Evolutionary conservation across 2,113 vertebrate species (phyloP), one percentile per base, ranked within the genome.

Genomic region (Corvus moneduloides): DNA sequence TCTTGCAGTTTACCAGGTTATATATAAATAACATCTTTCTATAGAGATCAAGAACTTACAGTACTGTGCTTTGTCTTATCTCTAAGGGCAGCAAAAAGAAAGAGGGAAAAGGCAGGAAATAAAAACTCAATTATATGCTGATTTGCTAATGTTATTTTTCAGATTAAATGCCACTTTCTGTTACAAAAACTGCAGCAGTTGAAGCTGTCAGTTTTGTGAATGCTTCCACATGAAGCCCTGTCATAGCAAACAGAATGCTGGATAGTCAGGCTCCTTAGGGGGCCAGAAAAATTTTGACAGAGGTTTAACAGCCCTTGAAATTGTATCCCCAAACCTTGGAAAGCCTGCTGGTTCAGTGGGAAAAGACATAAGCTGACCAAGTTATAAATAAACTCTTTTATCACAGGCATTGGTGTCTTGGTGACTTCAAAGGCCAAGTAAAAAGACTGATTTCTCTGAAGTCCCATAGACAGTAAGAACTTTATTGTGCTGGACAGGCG

Each of bases 311-410:
- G 98, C 97, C 98, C 98, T 98, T 98, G 98, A 98, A 98, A 98
- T 98, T 97, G 97, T 98, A 98, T 98, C 98, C 94, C 94, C 94
- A 96, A 98, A 97, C 96, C 96, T 97, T 97, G 75, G 96, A 98
- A 96, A 97, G 94, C 98, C 98, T 98, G 98, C 98, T 98, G 98
- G 93, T 98, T 98, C 97, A 98, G 96, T 98, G 98, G 95, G 96
- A 98, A 98, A 98, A 96, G 98, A 97, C 98, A 98, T 98, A 98
- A 98, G 97, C 97, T 96, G 88, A 98, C 97, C 95, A 97, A 98
- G 98, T 98, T 98, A 98, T 98, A 98, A 98, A 98, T 98, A 98
- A 98, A 98, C 98, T 97, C 98, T 98, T 98, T 98, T 98, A 98
- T 98, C 98, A 97, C 96, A 97, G 87, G 96, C 96, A 56, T 95